A percentile compares a stretch with the other conserved stretches of the same genome.
Evolutionary conservation across 2,888 invertebrate species (phyloP).

Genomic region (Tinea semifulvella): DNA sequence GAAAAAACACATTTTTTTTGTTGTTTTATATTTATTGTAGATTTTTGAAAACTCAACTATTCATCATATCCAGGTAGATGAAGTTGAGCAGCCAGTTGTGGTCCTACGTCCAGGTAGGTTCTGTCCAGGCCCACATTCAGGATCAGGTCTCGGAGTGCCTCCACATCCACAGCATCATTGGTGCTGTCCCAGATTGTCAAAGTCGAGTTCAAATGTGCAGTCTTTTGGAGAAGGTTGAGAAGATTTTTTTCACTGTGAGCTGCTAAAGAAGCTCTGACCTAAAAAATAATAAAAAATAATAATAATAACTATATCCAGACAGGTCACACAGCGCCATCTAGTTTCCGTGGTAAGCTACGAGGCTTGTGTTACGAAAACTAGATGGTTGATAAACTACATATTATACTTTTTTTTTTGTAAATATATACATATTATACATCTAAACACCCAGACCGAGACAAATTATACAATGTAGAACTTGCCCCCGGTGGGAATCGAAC

Average conservation of each 20-base stretch:
- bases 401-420: too few relatives aligned
- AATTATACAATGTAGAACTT: too few relatives aligned
- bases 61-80: conserved; percentile 38
- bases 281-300: too few relatives aligned
- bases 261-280: conserved; percentile 63
- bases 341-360: too few relatives aligned
- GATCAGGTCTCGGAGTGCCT: conserved; percentile 72
- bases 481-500: too few relatives aligned
- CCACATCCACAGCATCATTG: conserved; percentile 73
- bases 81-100: conserved; percentile 60
- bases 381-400: too few relatives aligned
- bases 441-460: too few relatives aligned
- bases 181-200: conserved; percentile 83
- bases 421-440: too few relatives aligned
- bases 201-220: conserved; percentile 64
- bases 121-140: conserved; percentile 71
- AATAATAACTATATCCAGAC: too few relatives aligned
- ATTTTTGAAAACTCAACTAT: too few relatives aligned
- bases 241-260: conserved; percentile 72
- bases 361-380: too few relatives aligned
- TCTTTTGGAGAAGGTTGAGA: conserved; percentile 64
- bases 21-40: neutral
- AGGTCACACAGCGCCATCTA: too few relatives aligned
- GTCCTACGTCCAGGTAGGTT: conserved; percentile 82
- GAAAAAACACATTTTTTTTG: neutral